Base-by-base conservation (phyloP, 2,797 vertebrate species). In the Lepilemur septentrionalis region DNA sequence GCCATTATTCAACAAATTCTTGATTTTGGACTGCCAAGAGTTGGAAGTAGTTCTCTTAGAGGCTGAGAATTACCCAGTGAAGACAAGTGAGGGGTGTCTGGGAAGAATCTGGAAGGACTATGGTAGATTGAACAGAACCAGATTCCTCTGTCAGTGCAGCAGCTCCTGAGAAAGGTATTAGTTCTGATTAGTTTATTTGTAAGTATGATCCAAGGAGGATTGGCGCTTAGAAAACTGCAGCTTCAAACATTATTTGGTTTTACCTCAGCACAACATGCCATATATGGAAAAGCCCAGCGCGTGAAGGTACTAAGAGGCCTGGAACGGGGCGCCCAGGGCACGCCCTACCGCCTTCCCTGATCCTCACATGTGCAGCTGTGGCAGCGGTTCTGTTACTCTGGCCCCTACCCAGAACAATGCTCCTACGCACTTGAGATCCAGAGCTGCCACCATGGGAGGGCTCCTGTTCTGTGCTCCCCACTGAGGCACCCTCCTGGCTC, bases 81-180 rank as follows among this genome's bases (percentile, higher is more conserved):
- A 93, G 79, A 59, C 30, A 7, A 22, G 38, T 59, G 46, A 80
- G 59, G 41, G n/a, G 1, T 32, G 12, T 46, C n/a, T 94, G 57
- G 90, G 88, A 30, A 93, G 89, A 75, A 48, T 46, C 73, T 82
- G 14, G 38, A 63, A 89, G 59, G 78, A 97, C 89, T 82, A 38
- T n/a, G 52, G 93, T 83, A 38, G 83, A 96, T 91, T 88, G 87
- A 63, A n/a, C 25, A 46, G 59, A 92, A 46, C 50, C 20, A 65
- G 80, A 55, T 93, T 35, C n/a, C 63, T 83, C 65, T 94, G 43
- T 78, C 43, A 65, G 52, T 93, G 52, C 38, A 18, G 41, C 41
- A 73, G 75, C 28, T 80, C 35, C 63, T 69, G 72, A 52, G 73
- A 89, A 57, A 11, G 38, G 38, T 72, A 28, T 41, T 23, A 79